phyloP scores from a whole-genome alignment of 2,888 invertebrate genomes.

The Polydesmus complanatus region DNA sequence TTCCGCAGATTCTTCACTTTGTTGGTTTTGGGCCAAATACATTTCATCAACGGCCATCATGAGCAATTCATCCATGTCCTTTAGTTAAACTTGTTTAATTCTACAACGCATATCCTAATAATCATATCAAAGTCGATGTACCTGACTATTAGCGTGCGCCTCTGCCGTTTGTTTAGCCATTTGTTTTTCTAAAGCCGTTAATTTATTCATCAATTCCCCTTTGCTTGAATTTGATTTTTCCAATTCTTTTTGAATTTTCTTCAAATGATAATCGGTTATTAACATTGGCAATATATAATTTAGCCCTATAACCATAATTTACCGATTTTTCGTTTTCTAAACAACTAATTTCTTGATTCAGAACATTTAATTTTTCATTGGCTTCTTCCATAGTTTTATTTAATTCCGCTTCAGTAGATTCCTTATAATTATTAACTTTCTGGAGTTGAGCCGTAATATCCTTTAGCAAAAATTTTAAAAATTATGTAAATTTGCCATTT shows the following conservation, averaged over 20 bases:
- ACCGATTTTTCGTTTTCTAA: background rate
- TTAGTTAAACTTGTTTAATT: background rate
- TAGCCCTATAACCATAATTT: no score
- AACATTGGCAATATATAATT: no score
- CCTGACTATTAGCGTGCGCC: background rate
- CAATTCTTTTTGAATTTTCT: no score
- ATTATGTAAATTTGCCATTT: no score
- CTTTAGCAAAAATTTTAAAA: background rate
- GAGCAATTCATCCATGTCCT: background rate
- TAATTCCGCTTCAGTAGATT: background rate
- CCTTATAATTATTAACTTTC: background rate
- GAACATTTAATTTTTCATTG: background rate
- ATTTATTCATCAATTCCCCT: slow-evolving; percentile 24
- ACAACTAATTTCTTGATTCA: background rate
- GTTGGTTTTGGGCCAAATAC: slow-evolving; percentile 22
- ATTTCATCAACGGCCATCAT: background rate
- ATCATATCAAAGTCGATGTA: background rate
- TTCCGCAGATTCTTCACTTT: background rate
- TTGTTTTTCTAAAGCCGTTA: no score
- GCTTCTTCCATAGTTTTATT: background rate
- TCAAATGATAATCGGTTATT: no score
- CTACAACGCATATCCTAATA: background rate
- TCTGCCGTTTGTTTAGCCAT: no score
- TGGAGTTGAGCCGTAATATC: background rate
- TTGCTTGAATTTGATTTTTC: no score